These are phyloP conservation scores for Cephus cinctus DNA, from an alignment of 1,140 invertebrate species.

Conservation along the genomic window DNA sequence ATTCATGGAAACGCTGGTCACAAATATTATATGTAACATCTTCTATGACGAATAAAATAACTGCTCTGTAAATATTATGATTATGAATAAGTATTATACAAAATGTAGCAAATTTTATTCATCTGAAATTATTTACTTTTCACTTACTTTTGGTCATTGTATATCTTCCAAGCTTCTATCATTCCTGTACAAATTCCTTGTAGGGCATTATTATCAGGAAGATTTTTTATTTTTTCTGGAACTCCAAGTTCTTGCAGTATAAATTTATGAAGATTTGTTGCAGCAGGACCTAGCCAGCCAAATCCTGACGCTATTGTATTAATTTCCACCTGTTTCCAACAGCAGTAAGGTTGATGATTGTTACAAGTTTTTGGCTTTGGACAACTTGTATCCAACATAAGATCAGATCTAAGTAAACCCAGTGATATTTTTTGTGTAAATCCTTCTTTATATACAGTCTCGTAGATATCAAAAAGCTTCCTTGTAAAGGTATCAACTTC, in stretches of 20 bases:
- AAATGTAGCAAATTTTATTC: background rate
- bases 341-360: constrained; percentile 61
- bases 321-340: constrained; percentile 79
- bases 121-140: background rate
- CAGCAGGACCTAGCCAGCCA: constrained; percentile 78
- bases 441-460: constrained; percentile 73
- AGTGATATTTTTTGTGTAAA: constrained; percentile 65
- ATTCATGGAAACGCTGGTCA: constrained; percentile 88
- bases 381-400: constrained; percentile 64
- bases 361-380: constrained; percentile 54
- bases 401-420: constrained; percentile 70
- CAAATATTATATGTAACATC: constrained; percentile 83
- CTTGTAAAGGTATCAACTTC: constrained; percentile 84
- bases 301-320: constrained; percentile 75
- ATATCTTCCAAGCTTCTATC: constrained; percentile 74
- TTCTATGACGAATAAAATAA: constrained; percentile 85
- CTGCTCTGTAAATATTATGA: constrained; percentile 49
- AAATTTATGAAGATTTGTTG: constrained; percentile 42
- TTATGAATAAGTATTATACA: background rate
- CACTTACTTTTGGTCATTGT: constrained; percentile 56
- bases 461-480: constrained; percentile 79
- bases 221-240: constrained; percentile 55
- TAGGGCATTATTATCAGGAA: constrained; percentile 76
- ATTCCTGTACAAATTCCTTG: constrained; percentile 70
- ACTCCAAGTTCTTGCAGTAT: constrained; percentile 55